Base-by-base conservation (phyloP, 2,113 vertebrate species). In the Rhagologus leucostigma region DNA sequence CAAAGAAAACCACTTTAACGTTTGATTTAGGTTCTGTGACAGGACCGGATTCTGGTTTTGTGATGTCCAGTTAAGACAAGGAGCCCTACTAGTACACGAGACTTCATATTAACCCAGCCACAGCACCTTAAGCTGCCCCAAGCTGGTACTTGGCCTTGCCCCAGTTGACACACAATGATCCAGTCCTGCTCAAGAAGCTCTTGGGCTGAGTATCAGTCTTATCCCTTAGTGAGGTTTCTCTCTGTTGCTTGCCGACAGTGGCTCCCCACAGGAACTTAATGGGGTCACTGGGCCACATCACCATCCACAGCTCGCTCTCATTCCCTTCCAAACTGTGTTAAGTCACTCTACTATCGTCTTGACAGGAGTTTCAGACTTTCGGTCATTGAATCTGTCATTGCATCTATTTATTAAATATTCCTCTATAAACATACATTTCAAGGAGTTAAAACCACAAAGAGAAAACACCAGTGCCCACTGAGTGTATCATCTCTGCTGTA, bases 191-290 rank as follows among this genome's bases (percentile, higher is more conserved):
- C 60, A 27, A 50, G 55, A 63, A 84, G 52, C 7, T 16, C 35
- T 39, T 1, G 1, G 27, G 32, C 13, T 90, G 60, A 81, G 73
- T 14, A 26, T 20, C 42, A 79, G 60, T 26, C 2, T 0, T 10
- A 7, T 8, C 62, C 33, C 53, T 49, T 2, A 46, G 64, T 1
- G 56, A 71, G 29, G 13, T 71, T 80, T 70, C 52, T 74, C 32
- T 33, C 30, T 76, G 37, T 15, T 1, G 0, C 37, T 55, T 74
- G 53, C 60, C 0, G 1, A 53, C 55, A 84, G n/a, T 0, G 0
- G 60, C 2, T 69, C 46, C 44, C 53, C 57, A 52, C 22, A 76
- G n/a, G 15, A 69, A 56, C 3, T 0, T 16, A 46, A 56, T 1
- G 29, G 63, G 35, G n/a, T 91, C 77, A 77, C n/a, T 46, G 53